phyloP scores from a whole-genome alignment of 1,140 invertebrate species.

The Acromyrmex echinatior region DNA sequence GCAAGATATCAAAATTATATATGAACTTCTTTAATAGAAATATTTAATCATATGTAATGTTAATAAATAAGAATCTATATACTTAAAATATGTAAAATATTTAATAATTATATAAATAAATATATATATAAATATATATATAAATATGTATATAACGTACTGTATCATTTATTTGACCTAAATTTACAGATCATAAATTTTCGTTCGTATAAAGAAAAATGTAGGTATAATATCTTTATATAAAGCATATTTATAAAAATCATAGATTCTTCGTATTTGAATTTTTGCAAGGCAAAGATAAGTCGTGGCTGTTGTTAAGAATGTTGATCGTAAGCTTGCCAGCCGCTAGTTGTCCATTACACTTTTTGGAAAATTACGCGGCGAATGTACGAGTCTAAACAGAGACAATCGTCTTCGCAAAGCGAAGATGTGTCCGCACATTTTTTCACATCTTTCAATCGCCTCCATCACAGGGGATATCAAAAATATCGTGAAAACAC shows the following conservation, averaged over 20 bases:
- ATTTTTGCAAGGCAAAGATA: background rate
- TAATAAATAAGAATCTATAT: slow-evolving; percentile 11
- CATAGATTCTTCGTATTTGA: background rate
- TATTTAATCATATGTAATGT: slow-evolving; percentile 5
- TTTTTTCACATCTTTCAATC: background rate
- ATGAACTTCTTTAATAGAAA: background rate
- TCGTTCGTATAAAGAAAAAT: background rate
- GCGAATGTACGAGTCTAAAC: slow-evolving; percentile 57
- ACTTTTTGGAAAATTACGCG: slow-evolving; percentile 71
- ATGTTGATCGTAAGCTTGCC: slow-evolving; percentile 66
- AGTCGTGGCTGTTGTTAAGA: slow-evolving; percentile 7
- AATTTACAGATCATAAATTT: background rate
- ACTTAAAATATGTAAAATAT: background rate
- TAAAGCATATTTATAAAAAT: background rate
- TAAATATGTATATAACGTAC: background rate
- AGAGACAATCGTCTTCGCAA: slow-evolving; percentile 72
- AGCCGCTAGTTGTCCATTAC: slow-evolving; percentile 42
- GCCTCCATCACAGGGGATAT: slow-evolving; percentile 22
- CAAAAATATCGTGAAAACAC: slow-evolving; percentile 71
- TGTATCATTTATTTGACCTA: background rate
- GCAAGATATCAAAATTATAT: background rate
- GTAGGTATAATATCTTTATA: slow-evolving; percentile 1
- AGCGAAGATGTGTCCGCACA: slow-evolving; percentile 30
- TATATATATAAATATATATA: too few species aligned
- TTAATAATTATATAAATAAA: background rate